Conservation (phyloP, 92 coral and sea anemone genomes). For the Galaxea fascicularis region DNA sequence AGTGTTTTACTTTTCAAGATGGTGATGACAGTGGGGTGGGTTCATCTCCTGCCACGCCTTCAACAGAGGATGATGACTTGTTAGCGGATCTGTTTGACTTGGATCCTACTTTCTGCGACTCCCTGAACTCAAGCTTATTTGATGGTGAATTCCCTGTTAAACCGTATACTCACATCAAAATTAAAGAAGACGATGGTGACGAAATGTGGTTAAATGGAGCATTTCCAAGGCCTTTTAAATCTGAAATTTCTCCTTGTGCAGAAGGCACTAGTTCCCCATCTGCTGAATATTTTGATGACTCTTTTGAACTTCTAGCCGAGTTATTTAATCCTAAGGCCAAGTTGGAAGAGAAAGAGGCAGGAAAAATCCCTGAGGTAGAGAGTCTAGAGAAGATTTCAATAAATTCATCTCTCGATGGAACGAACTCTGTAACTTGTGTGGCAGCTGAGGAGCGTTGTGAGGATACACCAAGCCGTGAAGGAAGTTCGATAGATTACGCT, state of each 20-base stretch:
- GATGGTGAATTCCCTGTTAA: slow-evolving; percentile 27
- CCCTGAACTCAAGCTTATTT: slow-evolving; percentile 18
- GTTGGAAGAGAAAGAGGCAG: neutral
- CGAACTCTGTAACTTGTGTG: neutral
- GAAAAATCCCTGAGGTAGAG: neutral
- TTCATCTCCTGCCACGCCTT: slow-evolving; percentile 37
- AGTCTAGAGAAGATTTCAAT: neutral
- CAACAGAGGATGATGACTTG: neutral
- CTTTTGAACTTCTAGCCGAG: slow-evolving; percentile 3
- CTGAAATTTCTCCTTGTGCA: neutral
- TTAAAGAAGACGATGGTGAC: slow-evolving; percentile 10
- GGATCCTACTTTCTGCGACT: neutral
- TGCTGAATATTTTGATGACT: neutral
- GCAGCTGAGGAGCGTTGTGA: neutral
- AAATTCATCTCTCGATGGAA: neutral
- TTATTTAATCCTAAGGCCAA: neutral
- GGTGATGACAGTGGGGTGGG: slow-evolving; percentile 38
- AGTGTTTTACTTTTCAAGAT: neutral
- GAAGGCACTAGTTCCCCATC: neutral
- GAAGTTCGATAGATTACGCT: neutral
- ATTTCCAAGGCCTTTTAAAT: neutral
- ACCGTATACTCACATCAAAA: slow-evolving; percentile 28
- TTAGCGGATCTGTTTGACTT: neutral
- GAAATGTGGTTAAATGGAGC: slow-evolving; percentile 6
- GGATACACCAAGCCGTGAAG: neutral